These are phyloP conservation scores for Eupithecia abbreviata DNA, from an alignment of 2,888 invertebrate species.

Conservation along the genomic window DNA sequence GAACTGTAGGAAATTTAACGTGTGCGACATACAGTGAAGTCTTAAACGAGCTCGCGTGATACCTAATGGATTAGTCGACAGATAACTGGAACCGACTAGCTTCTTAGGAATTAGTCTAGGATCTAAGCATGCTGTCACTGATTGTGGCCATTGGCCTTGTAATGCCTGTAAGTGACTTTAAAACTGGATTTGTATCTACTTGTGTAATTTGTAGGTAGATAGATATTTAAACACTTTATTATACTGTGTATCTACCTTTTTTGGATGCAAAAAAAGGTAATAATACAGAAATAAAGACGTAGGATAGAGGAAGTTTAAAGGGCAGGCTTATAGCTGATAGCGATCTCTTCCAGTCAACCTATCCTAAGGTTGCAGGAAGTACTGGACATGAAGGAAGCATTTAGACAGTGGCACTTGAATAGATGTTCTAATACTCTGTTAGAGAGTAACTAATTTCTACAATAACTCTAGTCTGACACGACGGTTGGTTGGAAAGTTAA, in stretches of 20 bases:
- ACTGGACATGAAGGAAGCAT: no score
- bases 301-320: no score
- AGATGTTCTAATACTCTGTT: background rate
- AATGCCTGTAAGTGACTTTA: background rate
- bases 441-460: constrained; percentile 18
- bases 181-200: background rate
- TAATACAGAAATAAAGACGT: no score
- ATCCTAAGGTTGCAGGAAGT: no score
- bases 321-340: no score
- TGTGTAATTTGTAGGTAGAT: background rate
- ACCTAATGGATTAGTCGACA: constrained; percentile 45
- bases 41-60: constrained; percentile 44
- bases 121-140: constrained; percentile 28
- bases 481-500: constrained; percentile 1
- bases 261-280: no score
- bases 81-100: constrained; percentile 37
- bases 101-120: constrained; percentile 45
- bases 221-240: no score
- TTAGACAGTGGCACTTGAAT: no score
- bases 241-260: no score
- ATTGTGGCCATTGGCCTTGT: constrained; percentile 8
- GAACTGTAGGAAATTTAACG: constrained; percentile 13
- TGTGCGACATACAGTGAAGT: constrained; percentile 29
- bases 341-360: no score
- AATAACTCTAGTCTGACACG: constrained; percentile 44